Evolutionary conservation across 2,797 vertebrate species (phyloP).

Genomic region (Hylomyscus alleni): DNA sequence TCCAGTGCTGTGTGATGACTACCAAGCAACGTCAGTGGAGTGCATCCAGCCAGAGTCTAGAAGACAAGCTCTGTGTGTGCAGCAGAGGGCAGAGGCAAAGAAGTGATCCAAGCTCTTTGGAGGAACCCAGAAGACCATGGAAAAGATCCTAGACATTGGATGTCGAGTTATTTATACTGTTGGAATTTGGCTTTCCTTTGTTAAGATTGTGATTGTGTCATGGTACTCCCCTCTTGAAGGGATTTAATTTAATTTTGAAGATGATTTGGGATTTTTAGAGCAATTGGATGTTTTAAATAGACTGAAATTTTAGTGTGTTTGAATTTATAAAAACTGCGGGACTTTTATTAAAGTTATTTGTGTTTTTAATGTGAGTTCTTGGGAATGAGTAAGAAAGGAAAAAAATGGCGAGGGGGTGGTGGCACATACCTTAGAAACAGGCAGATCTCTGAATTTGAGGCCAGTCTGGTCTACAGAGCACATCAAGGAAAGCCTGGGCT

Average conservation of each 20-base stretch:
- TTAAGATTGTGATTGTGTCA: neutral
- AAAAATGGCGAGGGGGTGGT: neutral
- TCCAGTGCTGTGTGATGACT: too few species aligned
- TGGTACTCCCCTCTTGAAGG: neutral
- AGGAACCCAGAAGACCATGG: neutral
- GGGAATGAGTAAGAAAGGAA: neutral
- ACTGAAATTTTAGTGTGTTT: neutral
- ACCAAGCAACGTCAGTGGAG: neutral
- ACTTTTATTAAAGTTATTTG: neutral
- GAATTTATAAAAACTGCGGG: neutral
- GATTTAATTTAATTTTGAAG: neutral
- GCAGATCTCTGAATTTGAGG: neutral
- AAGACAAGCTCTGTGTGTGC: neutral
- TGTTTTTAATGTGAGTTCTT: neutral
- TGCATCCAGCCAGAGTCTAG: neutral
- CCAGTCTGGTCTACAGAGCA: neutral
- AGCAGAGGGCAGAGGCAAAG: neutral
- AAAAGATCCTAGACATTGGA: neutral
- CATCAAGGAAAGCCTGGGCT: neutral
- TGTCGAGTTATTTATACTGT: neutral
- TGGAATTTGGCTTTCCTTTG: neutral
- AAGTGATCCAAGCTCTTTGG: neutral
- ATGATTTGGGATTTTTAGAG: neutral
- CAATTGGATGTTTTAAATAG: neutral
- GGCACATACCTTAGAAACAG: neutral